phyloP scores from a whole-genome alignment of 2,888 invertebrate species.

The Machimus rusticus region DNA sequence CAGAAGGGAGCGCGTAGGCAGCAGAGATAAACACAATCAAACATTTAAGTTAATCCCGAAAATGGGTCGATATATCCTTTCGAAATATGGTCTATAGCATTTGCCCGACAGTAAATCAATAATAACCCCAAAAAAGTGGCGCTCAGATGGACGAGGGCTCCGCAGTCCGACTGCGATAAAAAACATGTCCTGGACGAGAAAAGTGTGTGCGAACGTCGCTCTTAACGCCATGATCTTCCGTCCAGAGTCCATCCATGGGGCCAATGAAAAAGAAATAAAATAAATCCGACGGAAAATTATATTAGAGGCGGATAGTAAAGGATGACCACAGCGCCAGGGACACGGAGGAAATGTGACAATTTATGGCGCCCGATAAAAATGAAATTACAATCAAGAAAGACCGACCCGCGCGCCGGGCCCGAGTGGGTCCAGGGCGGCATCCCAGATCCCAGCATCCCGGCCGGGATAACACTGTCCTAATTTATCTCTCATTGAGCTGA shows the following conservation, averaged over 20 bases:
- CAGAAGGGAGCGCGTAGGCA: neutral
- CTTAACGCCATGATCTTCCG: slow-evolving; percentile 21
- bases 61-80: slow-evolving; percentile 46
- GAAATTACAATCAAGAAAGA: slow-evolving; percentile 39
- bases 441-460: neutral
- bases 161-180: slow-evolving; percentile 12
- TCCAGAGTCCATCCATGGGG: neutral
- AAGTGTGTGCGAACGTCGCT: slow-evolving; percentile 17
- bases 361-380: slow-evolving; percentile 38
- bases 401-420: neutral
- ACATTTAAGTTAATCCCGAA: slow-evolving; percentile 47
- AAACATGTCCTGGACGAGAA: slow-evolving; percentile 22
- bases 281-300: slow-evolving; percentile 44
- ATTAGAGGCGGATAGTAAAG: slow-evolving; percentile 38
- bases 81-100: slow-evolving; percentile 39
- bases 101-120: slow-evolving; percentile 47
- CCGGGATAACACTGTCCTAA: slow-evolving; percentile 33
- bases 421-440: neutral
- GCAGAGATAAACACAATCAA: slow-evolving; percentile 41
- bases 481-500: slow-evolving; percentile 46
- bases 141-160: neutral
- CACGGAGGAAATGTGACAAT: slow-evolving; percentile 41
- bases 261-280: slow-evolving; percentile 43
- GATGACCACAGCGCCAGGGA: slow-evolving; percentile 23
- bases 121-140: slow-evolving; percentile 39